These are phyloP conservation scores for Physella acuta DNA, from an alignment of 1,140 invertebrate species.

Conservation along the genomic window DNA sequence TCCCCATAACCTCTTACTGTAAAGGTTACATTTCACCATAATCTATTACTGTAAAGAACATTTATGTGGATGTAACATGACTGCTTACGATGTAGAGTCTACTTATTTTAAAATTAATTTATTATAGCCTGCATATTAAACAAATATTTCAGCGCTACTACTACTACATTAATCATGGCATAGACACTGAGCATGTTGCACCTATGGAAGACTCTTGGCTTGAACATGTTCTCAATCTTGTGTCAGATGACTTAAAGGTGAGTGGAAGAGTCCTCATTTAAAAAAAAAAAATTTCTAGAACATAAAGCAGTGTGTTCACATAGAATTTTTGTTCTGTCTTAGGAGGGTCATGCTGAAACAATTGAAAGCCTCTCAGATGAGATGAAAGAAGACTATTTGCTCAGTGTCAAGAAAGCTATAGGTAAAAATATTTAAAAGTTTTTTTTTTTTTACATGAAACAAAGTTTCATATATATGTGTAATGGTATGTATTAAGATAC, in stretches of 20 bases:
- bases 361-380: constrained; percentile 62
- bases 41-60: too few species aligned
- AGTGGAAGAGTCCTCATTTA: too few species aligned
- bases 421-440: constrained; percentile 35
- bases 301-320: neutral
- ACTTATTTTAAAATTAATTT: neutral
- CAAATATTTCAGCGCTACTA: constrained; percentile 70
- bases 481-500: too few species aligned
- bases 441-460: neutral
- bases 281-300: too few species aligned
- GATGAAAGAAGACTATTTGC: constrained; percentile 75
- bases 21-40: too few species aligned
- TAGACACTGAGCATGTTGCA: constrained; percentile 82
- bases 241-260: constrained; percentile 55
- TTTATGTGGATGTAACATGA: too few species aligned
- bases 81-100: too few species aligned
- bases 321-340: neutral
- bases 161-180: constrained; percentile 85
- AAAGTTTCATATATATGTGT: too few species aligned
- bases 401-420: constrained; percentile 81
- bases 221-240: constrained; percentile 62
- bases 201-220: constrained; percentile 69
- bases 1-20: too few species aligned
- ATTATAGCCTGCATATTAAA: neutral
- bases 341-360: constrained; percentile 52